A percentile compares a stretch with the other conserved stretches of the same genome.
Evolutionary conservation across 2,113 vertebrate species (phyloP).

Genomic region (Phasianus colchicus): DNA sequence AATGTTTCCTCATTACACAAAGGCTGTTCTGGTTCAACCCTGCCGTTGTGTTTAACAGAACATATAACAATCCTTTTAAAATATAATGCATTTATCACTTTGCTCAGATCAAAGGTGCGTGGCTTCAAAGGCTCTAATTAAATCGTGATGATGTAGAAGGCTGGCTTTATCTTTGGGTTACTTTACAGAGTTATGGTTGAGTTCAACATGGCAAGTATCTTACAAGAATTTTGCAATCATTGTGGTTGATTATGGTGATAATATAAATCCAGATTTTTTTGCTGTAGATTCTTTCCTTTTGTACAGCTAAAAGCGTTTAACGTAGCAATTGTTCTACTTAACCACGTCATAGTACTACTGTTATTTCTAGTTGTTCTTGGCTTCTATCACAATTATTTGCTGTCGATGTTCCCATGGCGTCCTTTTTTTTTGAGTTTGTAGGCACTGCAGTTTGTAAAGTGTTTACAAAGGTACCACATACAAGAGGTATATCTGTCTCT

Average conservation of each 20-base stretch:
- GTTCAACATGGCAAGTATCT: neutral
- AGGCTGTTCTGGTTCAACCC: neutral
- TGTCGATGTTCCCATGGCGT: neutral
- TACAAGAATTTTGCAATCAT: neutral
- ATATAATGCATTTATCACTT: slow-evolving; percentile 36
- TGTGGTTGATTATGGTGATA: neutral
- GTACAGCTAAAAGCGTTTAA: neutral
- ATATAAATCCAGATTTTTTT: neutral
- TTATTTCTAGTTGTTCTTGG: neutral
- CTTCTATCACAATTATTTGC: neutral
- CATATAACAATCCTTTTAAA: slow-evolving; percentile 31
- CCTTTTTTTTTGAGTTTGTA: neutral
- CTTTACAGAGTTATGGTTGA: neutral
- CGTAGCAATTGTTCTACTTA: neutral
- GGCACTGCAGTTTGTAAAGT: neutral
- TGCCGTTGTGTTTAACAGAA: slow-evolving; percentile 15
- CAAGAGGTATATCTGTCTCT: neutral
- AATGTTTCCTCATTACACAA: slow-evolving; percentile 47
- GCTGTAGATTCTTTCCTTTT: neutral
- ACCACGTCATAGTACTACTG: neutral
- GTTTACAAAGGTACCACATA: neutral
- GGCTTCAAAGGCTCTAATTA: slow-evolving; percentile 61
- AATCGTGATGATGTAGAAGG: neutral
- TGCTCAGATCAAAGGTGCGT: slow-evolving; percentile 39
- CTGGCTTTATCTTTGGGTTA: slow-evolving; percentile 11